These are phyloP conservation scores for Nysson spinosus DNA, from an alignment of 2,888 invertebrate genomes.

Conservation along the genomic window DNA sequence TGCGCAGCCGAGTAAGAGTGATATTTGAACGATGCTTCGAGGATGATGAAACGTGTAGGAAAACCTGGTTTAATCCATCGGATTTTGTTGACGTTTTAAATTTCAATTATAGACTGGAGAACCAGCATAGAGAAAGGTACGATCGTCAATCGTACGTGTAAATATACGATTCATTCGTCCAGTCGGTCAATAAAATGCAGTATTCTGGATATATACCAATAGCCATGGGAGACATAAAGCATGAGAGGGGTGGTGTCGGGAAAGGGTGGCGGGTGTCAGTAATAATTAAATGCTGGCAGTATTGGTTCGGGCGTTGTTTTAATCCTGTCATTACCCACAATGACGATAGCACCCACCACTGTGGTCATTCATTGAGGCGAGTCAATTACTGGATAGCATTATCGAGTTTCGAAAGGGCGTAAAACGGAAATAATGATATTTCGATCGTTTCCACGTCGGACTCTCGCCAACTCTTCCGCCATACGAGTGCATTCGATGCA, in stretches of 20 bases:
- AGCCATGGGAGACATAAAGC: slow-evolving; percentile 15
- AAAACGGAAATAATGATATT: slow-evolving; percentile 60
- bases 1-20: background rate
- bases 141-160: slow-evolving; percentile 37
- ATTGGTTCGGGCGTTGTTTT: slow-evolving; percentile 56
- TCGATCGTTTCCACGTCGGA: slow-evolving; percentile 45
- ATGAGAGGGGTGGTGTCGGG: background rate
- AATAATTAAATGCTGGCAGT: slow-evolving; percentile 60
- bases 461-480: slow-evolving; percentile 13
- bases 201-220: slow-evolving; percentile 30
- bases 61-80: slow-evolving; percentile 41
- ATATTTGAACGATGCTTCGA: background rate
- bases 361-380: slow-evolving; percentile 58
- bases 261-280: slow-evolving; percentile 22
- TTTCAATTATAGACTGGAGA: slow-evolving; percentile 47
- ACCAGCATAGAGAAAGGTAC: slow-evolving; percentile 5
- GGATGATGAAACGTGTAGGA: slow-evolving; percentile 23
- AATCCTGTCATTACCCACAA: slow-evolving; percentile 65
- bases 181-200: slow-evolving; percentile 54
- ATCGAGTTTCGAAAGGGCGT: slow-evolving; percentile 61
- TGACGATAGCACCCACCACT: slow-evolving; percentile 41
- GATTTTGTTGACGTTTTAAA: slow-evolving; percentile 47
- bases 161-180: slow-evolving; percentile 53
- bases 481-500: too few relatives aligned
- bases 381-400: slow-evolving; percentile 62